Percentiles rank a stretch among this genome's conserved stretches.
phyloP scores from a whole-genome alignment of 2,888 invertebrate species.

The Fragum sueziense region DNA sequence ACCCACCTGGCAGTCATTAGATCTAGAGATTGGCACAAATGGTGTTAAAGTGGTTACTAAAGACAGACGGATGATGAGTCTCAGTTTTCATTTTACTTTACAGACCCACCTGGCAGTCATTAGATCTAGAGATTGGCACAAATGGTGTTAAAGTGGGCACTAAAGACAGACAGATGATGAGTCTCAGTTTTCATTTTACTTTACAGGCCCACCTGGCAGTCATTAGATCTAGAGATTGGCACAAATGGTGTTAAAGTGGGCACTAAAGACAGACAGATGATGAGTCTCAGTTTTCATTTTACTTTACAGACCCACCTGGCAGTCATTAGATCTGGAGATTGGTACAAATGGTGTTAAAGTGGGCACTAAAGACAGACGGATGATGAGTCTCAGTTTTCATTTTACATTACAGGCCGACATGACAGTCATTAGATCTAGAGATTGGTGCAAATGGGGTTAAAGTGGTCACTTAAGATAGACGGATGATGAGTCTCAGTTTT shows the following conservation, averaged over 20 bases:
- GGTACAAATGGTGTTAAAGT: slow-evolving; percentile 95
- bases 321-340: slow-evolving; percentile 88
- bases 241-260: slow-evolving; percentile 96
- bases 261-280: slow-evolving; percentile 92
- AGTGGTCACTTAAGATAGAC: too few species aligned
- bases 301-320: slow-evolving; percentile 58
- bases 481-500: too few species aligned
- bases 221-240: slow-evolving; percentile 89
- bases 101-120: slow-evolving; percentile 59
- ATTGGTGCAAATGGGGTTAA: too few species aligned
- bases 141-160: slow-evolving; percentile 93
- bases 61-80: slow-evolving; percentile 94
- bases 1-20: slow-evolving; percentile 59
- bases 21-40: slow-evolving; percentile 94
- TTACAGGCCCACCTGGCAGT: slow-evolving; percentile 60
- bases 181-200: slow-evolving; percentile 96
- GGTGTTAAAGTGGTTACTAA: slow-evolving; percentile 92
- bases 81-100: slow-evolving; percentile 97
- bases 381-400: slow-evolving; percentile 96
- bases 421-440: too few species aligned
- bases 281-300: slow-evolving; percentile 97
- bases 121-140: slow-evolving; percentile 92
- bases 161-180: slow-evolving; percentile 94
- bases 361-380: slow-evolving; percentile 92
- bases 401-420: too few species aligned